Evolutionary conservation across 2,113 vertebrate species (phyloP).

Genomic region (Hyaena hyaena): DNA sequence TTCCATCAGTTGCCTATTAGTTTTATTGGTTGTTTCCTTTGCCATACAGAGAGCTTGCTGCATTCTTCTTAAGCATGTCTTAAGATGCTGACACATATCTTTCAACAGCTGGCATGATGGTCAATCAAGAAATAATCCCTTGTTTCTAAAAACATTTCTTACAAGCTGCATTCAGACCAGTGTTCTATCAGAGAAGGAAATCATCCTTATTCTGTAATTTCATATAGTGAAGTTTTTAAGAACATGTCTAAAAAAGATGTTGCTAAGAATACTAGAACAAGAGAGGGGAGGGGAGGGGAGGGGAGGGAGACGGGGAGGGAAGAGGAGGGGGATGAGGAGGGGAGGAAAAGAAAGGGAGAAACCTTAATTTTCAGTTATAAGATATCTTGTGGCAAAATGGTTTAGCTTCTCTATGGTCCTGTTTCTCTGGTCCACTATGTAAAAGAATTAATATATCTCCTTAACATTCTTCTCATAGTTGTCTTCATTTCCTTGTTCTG

Average conservation of each 20-base stretch:
- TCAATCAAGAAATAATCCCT: not conserved
- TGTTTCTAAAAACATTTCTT: not conserved
- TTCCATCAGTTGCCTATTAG: too few species aligned
- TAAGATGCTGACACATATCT: not conserved
- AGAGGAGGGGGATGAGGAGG: too few species aligned
- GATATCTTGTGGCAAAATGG: not conserved
- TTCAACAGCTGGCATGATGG: not conserved
- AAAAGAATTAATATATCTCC: conserved; percentile 5
- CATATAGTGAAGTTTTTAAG: not conserved
- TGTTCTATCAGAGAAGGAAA: not conserved
- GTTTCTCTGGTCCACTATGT: not conserved
- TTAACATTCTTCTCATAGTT: conserved; percentile 17
- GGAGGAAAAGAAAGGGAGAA: not conserved
- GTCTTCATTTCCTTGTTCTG: conserved; percentile 55
- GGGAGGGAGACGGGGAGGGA: too few species aligned
- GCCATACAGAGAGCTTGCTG: too few species aligned
- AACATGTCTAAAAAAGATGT: not conserved
- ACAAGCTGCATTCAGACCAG: not conserved
- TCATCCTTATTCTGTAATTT: not conserved
- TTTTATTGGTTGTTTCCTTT: too few species aligned
- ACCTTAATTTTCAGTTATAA: not conserved
- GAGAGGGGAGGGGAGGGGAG: too few species aligned
- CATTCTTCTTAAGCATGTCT: not conserved
- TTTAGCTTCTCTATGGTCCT: not conserved
- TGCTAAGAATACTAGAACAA: not conserved